A percentile compares a stretch with the other conserved stretches of the same genome.
Conservation (phyloP, 2,113 vertebrate genomes). For the Eira barbara region DNA sequence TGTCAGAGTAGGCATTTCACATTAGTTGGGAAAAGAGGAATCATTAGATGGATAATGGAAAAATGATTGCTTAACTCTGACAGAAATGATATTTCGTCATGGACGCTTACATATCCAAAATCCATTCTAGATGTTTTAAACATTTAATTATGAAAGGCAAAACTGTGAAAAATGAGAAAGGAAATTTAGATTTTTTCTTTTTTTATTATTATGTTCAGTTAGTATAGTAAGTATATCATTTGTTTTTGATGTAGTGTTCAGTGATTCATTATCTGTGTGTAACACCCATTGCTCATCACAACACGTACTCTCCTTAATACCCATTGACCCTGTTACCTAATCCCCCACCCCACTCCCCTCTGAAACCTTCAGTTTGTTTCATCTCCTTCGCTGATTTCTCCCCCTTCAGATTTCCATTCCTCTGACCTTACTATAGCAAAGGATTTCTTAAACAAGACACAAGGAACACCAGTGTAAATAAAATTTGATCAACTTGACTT, state of each 20-base stretch:
- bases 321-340: no score
- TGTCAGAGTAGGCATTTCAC: neutral
- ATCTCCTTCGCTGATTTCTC: no score
- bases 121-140: neutral
- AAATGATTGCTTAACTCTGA: neutral
- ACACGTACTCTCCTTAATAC: no score
- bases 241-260: no score
- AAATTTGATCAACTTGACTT: neutral
- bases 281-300: no score
- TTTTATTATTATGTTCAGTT: no score
- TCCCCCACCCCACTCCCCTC: no score
- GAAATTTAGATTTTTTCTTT: neutral
- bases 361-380: no score
- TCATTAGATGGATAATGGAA: neutral
- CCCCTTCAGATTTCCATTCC: no score
- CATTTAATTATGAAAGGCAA: neutral
- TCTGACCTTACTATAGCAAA: neutral
- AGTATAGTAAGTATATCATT: no score
- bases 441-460: neutral
- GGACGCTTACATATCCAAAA: neutral
- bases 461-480: neutral
- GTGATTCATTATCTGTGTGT: no score
- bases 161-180: neutral
- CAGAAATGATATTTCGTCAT: neutral
- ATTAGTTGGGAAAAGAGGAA: neutral